Percentiles rank a stretch among this genome's conserved stretches.
These are phyloP conservation scores for Allophyes oxyacanthae DNA, from an alignment of 2,888 invertebrate species.

Conservation along the genomic window DNA sequence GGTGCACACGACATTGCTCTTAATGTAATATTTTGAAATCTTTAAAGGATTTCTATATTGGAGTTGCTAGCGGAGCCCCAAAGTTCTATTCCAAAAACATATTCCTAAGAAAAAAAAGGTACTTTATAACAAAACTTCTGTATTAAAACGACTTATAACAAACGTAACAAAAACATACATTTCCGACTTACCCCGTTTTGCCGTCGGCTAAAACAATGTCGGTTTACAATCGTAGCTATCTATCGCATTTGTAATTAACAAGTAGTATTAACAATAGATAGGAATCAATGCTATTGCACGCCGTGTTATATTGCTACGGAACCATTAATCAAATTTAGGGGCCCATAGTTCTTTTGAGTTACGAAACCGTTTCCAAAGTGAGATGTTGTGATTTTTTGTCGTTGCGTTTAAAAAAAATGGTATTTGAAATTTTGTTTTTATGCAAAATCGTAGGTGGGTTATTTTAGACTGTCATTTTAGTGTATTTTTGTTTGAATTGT, in stretches of 20 bases:
- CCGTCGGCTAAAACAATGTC: conserved; percentile 53
- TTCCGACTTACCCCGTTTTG: conserved; percentile 34
- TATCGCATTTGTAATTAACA: conserved; percentile 59
- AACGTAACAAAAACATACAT: conserved; percentile 13
- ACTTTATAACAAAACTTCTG: background rate
- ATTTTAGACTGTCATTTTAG: too few species aligned
- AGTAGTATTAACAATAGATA: conserved; percentile 67
- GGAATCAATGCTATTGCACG: conserved; percentile 63
- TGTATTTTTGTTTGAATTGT: background rate
- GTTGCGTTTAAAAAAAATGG: too few species aligned
- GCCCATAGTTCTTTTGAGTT: too few species aligned
- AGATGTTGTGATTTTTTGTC: background rate
- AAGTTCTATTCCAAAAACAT: too few species aligned
- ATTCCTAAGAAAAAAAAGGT: too few species aligned
- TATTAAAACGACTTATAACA: background rate
- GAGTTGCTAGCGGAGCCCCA: too few species aligned
- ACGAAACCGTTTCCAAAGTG: conserved; percentile 10
- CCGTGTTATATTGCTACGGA: conserved; percentile 59
- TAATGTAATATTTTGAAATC: too few species aligned
- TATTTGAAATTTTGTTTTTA: too few species aligned
- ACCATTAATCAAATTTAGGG: conserved; percentile 78
- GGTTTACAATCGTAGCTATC: conserved; percentile 47
- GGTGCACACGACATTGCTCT: too few species aligned
- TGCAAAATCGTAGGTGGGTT: too few species aligned
- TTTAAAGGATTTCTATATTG: too few species aligned